Conservation (phyloP, 2,797 vertebrate species). For the Alauda arvensis region DNA sequence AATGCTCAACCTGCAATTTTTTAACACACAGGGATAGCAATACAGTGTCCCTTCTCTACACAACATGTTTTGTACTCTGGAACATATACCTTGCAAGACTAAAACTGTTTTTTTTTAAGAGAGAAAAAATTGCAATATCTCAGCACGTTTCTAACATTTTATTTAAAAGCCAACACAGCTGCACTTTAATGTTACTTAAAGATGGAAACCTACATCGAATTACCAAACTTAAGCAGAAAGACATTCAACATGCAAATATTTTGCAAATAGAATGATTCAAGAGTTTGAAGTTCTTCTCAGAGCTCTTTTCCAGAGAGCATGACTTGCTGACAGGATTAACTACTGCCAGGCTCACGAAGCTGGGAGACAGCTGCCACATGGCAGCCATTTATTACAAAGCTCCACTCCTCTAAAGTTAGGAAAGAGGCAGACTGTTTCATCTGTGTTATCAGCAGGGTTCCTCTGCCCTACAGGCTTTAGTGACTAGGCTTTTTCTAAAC, state of each 20-base stretch:
- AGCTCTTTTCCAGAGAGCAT: slow-evolving; percentile 44
- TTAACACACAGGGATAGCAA: neutral
- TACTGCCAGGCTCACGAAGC: slow-evolving; percentile 61
- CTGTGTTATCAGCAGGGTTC: slow-evolving; percentile 65
- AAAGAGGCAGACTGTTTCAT: slow-evolving; percentile 54
- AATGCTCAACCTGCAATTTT: slow-evolving; percentile 8
- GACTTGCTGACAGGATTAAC: slow-evolving; percentile 62
- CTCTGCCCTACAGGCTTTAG: slow-evolving; percentile 37
- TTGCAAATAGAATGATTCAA: slow-evolving; percentile 31
- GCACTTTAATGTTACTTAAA: slow-evolving; percentile 6
- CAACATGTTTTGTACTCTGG: neutral
- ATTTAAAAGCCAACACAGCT: slow-evolving; percentile 23
- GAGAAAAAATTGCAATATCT: neutral
- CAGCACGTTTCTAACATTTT: neutral
- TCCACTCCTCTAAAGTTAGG: slow-evolving; percentile 52
- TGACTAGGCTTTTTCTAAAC: slow-evolving; percentile 55
- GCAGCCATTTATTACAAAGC: slow-evolving; percentile 70
- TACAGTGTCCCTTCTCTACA: neutral
- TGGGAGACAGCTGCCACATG: slow-evolving; percentile 68
- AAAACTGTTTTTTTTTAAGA: neutral
- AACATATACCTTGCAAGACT: neutral
- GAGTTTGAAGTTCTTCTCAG: slow-evolving; percentile 11
- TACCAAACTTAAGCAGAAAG: slow-evolving; percentile 11
- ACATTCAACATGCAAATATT: slow-evolving; percentile 19
- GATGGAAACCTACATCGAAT: slow-evolving; percentile 21